These are phyloP conservation scores for Sinelater perroti DNA, from an alignment of 2,888 invertebrate species.

Conservation along the genomic window DNA sequence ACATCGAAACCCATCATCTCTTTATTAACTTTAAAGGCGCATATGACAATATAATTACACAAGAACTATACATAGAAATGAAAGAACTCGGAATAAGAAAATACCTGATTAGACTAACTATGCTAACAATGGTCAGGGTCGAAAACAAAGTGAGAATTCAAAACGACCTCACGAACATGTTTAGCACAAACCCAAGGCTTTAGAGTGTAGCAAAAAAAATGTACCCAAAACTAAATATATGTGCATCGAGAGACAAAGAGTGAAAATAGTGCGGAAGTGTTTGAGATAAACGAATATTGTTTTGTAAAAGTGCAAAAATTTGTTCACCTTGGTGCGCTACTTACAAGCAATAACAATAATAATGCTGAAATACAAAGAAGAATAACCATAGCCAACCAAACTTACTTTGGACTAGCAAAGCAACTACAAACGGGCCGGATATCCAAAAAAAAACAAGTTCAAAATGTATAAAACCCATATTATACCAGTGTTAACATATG, in stretches of 20 bases:
- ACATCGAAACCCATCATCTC: neutral
- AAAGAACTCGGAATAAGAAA: neutral
- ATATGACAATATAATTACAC: neutral
- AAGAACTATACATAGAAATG: neutral
- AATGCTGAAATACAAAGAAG: constrained; percentile 1
- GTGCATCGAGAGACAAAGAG: constrained; percentile 1
- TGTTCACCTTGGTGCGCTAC: constrained; percentile 1
- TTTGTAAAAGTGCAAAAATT: neutral
- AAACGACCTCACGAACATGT: neutral
- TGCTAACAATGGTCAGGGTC: constrained; percentile 1
- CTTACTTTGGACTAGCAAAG: neutral
- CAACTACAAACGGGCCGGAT: no score
- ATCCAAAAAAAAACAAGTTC: no score
- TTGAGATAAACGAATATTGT: neutral
- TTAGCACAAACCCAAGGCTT: neutral
- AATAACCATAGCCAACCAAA: neutral
- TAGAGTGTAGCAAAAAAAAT: no score
- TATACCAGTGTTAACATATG: no score
- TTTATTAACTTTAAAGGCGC: constrained; percentile 1
- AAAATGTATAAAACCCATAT: no score
- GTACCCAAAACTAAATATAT: constrained; percentile 2
- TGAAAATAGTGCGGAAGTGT: neutral
- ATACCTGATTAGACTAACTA: constrained; percentile 1
- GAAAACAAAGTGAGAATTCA: neutral
- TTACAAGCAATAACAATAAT: neutral